Evolutionary conservation across 2,888 invertebrate species (phyloP).

Genomic region (Ischnura elegans): DNA sequence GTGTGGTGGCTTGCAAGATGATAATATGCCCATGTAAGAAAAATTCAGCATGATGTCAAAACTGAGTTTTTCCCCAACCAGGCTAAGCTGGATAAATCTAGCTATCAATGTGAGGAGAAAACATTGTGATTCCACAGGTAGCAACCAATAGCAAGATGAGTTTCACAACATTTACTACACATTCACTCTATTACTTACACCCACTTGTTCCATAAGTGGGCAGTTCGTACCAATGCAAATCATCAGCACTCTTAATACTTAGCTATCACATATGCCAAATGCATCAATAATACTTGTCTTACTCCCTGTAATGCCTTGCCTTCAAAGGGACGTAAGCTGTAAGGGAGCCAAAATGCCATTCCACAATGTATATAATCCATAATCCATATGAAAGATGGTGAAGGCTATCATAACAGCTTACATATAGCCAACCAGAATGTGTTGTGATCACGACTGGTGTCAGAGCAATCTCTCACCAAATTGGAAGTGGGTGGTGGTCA

Average conservation of each 20-base stretch:
- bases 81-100: neutral
- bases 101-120: neutral
- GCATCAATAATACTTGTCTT: neutral
- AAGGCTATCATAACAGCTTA: too few relatives aligned
- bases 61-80: neutral
- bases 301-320: neutral
- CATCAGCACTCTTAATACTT: neutral
- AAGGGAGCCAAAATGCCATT: too few relatives aligned
- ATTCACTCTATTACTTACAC: neutral
- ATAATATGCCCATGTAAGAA: too few relatives aligned
- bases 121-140: neutral
- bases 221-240: neutral
- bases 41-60: neutral
- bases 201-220: neutral
- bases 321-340: too few relatives aligned
- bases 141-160: neutral
- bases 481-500: too few relatives aligned
- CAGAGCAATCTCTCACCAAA: too few relatives aligned
- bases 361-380: too few relatives aligned
- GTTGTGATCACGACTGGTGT: too few relatives aligned
- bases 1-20: too few relatives aligned
- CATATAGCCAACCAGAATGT: too few relatives aligned
- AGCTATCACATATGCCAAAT: conserved; percentile 9
- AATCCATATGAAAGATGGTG: too few relatives aligned
- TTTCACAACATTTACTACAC: neutral